Conservation (phyloP, 2,797 vertebrate genomes). For the Leptoclinus maculatus region DNA sequence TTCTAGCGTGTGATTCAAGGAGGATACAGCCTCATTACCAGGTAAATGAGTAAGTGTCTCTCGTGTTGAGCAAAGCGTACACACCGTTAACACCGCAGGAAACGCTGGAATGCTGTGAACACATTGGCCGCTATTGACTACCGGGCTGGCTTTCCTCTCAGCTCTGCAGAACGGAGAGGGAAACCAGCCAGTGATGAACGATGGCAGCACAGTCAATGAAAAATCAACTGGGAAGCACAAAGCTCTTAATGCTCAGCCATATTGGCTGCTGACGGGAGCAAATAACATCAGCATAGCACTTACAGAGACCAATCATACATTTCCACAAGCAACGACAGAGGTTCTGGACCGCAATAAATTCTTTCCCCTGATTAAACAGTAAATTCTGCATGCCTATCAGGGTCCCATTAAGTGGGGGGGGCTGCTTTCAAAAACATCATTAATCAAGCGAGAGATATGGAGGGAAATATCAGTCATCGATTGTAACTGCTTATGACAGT, state of each 20-base stretch:
- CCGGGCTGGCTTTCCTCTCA: constrained; percentile 59
- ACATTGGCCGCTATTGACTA: constrained; percentile 64
- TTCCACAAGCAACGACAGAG: constrained; percentile 77
- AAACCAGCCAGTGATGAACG: constrained; percentile 84
- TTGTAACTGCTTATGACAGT: constrained; percentile 99
- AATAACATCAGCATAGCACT: constrained; percentile 86
- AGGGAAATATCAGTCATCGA: constrained; percentile 96
- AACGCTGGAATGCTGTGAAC: constrained; percentile 58
- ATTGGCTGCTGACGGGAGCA: constrained; percentile 88
- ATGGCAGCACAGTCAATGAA: constrained; percentile 86
- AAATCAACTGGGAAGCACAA: constrained; percentile 86
- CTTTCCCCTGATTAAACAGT: constrained; percentile 97
- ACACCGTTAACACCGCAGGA: constrained; percentile 49
- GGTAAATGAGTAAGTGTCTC: constrained; percentile 30
- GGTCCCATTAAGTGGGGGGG: constrained; percentile 91
- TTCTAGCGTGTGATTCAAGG: constrained; percentile 1
- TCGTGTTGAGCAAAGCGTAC: constrained; percentile 38
- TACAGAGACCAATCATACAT: constrained; percentile 86
- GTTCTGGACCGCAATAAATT: constrained; percentile 85
- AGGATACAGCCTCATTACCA: constrained; percentile 29
- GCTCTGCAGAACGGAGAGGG: constrained; percentile 68
- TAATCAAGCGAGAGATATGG: constrained; percentile 94
- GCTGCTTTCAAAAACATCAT: constrained; percentile 95
- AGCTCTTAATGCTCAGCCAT: constrained; percentile 86
- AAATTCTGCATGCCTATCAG: constrained; percentile 98